A percentile compares a stretch with the other conserved stretches of the same genome.
Evolutionary conservation across 1,140 invertebrate genomes (phyloP).

Genomic region (Drosophila asahinai): DNA sequence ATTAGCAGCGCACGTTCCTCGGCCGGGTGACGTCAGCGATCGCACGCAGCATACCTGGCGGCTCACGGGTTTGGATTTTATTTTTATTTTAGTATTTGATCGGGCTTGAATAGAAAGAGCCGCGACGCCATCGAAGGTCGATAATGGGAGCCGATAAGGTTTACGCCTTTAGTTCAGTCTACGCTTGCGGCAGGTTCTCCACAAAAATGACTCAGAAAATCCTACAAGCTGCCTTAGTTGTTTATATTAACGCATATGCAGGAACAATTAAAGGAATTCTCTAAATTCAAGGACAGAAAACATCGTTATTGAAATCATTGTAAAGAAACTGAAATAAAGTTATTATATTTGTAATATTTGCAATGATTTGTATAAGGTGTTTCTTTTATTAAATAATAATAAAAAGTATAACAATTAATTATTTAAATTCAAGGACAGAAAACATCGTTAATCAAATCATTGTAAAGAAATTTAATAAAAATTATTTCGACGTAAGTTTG

Average conservation of each 20-base stretch:
- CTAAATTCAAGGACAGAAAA: no score
- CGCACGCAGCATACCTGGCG: constrained; percentile 16
- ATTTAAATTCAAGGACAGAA: no score
- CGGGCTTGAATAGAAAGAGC: constrained; percentile 22
- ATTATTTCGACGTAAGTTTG: no score
- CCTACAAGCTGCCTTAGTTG: not conserved
- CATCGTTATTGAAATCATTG: no score
- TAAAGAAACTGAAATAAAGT: no score
- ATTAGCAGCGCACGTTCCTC: constrained; percentile 54
- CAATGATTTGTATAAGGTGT: no score
- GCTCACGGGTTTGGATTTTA: constrained; percentile 15
- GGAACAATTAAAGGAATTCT: no score
- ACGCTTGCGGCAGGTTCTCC: not conserved
- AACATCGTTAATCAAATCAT: no score
- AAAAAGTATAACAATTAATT: no score
- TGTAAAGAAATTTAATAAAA: no score
- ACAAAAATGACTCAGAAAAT: not conserved
- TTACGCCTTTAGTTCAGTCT: constrained; percentile 11
- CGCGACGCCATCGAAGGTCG: constrained; percentile 31
- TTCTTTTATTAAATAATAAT: no score
- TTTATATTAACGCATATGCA: not conserved
- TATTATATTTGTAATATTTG: no score
- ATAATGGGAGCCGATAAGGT: constrained; percentile 29
- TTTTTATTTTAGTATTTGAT: constrained; percentile 30
- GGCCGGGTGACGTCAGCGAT: constrained; percentile 41